phyloP scores from a whole-genome alignment of 2,797 vertebrate species.

The Peromyscus eremicus region DNA sequence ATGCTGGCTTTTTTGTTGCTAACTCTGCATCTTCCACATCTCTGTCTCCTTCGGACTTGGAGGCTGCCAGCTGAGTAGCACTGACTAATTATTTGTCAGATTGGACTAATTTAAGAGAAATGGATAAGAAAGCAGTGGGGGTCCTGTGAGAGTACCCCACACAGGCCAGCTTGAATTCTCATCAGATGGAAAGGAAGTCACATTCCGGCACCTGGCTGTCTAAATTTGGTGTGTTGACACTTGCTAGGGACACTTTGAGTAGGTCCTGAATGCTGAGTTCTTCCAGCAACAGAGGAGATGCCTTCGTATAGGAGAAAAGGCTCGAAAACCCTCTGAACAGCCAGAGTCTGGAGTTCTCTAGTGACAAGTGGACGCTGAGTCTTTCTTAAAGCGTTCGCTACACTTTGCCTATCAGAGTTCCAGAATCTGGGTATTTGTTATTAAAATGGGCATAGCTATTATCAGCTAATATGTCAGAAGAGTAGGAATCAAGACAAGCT shows the following conservation, averaged over 20 bases:
- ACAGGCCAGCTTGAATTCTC: not conserved
- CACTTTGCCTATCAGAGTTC: not conserved
- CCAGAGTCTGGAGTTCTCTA: not conserved
- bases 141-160: not conserved
- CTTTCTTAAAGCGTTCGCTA: not conserved
- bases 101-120: slow-evolving; percentile 8
- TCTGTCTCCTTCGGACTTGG: not conserved
- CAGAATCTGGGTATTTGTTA: not conserved
- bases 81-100: not conserved
- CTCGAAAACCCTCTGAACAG: not conserved
- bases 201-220: not conserved
- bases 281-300: not conserved
- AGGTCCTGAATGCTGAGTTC: not conserved
- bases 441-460: not conserved
- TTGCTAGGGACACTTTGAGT: not conserved
- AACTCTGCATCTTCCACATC: not conserved
- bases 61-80: not conserved
- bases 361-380: no score
- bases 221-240: not conserved
- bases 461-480: not conserved
- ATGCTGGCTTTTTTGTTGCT: not conserved
- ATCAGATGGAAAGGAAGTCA: not conserved
- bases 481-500: not conserved
- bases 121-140: not conserved
- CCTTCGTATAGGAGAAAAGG: not conserved